Base-by-base conservation (phyloP, 1,140 invertebrate species). In the Philotrypesis tridentata region DNA sequence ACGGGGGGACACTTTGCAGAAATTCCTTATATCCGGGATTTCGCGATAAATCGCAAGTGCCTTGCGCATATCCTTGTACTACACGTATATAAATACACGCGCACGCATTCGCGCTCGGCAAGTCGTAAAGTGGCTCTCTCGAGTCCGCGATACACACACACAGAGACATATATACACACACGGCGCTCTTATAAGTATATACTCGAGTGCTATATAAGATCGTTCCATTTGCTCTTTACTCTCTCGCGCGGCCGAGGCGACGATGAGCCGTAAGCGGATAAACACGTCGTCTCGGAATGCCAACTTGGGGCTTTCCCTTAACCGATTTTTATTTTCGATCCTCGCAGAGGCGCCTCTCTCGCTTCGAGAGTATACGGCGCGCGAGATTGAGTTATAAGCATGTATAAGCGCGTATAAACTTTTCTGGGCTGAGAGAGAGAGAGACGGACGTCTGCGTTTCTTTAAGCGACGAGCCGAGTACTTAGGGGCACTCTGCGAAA, bases 101-200 rank as follows among this genome's bases (percentile, higher is more conserved):
- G 8, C 12, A 8, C 6, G 40, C 33, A 29, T 71, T 71, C 68
- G n/a, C n/a, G n/a, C n/a, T n/a, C 33, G 33, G n/a, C n/a, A 71
- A 71, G 68, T 43, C 68, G 37, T 71, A 71, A 71, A 71, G 68
- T 40, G 68, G 12, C 31, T 68, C 29, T 68, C 63, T 11, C 7
- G 23, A 65, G 14, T 11, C 4, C 27, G 63, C 63, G 63, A 21
- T 29, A 27, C 27, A 68, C n/a, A n/a, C n/a, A n/a, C n/a, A n/a
- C n/a, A n/a, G n/a, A n/a, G n/a, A n/a, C n/a, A n/a, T n/a, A n/a
- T n/a, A n/a, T n/a, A n/a, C n/a, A n/a, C n/a, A n/a, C n/a, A n/a
- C n/a, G n/a, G 67, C n/a, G 21, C 31, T 68, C n/a, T n/a, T n/a
- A n/a, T n/a, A n/a, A n/a, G n/a, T n/a, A n/a, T 68, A 31, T 25